Evolutionary conservation across 2,113 vertebrate genomes (phyloP).

Genomic region (Danio rerio): GRCz12tu NC_133183.1:21665501-21666000

Average conservation of each 20-base stretch:
- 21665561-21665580: no score
- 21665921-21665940: slow-evolving; percentile 44
- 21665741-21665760: slow-evolving; percentile 54
- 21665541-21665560: no score
- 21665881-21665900: slow-evolving; percentile 14
- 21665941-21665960: slow-evolving; percentile 76
- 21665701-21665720: slow-evolving; percentile 78
- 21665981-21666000: slow-evolving; percentile 82
- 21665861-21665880: slow-evolving; percentile 4
- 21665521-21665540: no score
- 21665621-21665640: slow-evolving; percentile 70
- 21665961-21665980: slow-evolving; percentile 84
- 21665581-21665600: slow-evolving; percentile 62
- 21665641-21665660: slow-evolving; percentile 66
- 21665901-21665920: not conserved
- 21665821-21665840: slow-evolving; percentile 78
- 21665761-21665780: slow-evolving; percentile 77
- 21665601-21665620: slow-evolving; percentile 67
- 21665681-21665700: slow-evolving; percentile 73
- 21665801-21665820: slow-evolving; percentile 75
- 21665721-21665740: slow-evolving; percentile 72
- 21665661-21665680: slow-evolving; percentile 75
- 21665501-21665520: not conserved
- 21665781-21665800: slow-evolving; percentile 83
- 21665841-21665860: slow-evolving; percentile 60